These are phyloP conservation scores for Hyalella azteca DNA, from an alignment of 2,888 invertebrate species.

Conservation along the genomic window DNA sequence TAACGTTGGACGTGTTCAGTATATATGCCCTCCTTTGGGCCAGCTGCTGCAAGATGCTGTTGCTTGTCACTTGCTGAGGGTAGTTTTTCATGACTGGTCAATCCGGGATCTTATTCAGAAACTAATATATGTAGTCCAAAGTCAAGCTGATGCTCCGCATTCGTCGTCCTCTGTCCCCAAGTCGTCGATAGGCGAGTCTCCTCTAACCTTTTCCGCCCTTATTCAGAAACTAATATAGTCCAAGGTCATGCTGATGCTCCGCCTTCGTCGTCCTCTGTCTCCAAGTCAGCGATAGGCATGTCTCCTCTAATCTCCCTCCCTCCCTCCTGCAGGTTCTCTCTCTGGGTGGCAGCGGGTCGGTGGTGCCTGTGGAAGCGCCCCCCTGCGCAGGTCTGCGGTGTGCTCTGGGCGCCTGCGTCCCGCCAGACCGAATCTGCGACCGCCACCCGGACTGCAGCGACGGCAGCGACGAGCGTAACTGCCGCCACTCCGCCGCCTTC, in stretches of 20 bases:
- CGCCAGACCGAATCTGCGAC: conserved; percentile 75
- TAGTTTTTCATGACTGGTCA: no score
- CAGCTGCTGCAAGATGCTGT: no score
- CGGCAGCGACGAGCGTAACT: conserved; percentile 60
- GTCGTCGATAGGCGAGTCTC: neutral
- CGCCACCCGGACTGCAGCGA: conserved; percentile 74
- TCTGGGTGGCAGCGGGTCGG: conserved; percentile 45
- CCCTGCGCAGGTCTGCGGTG: conserved; percentile 72
- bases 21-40: no score
- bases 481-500: no score
- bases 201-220: neutral
- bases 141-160: neutral
- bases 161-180: neutral
- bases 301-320: no score
- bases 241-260: neutral
- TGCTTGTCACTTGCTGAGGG: no score
- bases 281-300: no score
- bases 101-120: no score
- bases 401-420: conserved; percentile 77
- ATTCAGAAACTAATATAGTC: neutral
- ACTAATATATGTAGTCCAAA: neutral
- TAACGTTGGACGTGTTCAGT: neutral
- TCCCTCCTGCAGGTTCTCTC: conserved; percentile 43
- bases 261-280: neutral
- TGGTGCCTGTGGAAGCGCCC: conserved; percentile 41